Base-by-base conservation (phyloP, 2,888 invertebrate species). In the Ptychoptera albimana region DNA sequence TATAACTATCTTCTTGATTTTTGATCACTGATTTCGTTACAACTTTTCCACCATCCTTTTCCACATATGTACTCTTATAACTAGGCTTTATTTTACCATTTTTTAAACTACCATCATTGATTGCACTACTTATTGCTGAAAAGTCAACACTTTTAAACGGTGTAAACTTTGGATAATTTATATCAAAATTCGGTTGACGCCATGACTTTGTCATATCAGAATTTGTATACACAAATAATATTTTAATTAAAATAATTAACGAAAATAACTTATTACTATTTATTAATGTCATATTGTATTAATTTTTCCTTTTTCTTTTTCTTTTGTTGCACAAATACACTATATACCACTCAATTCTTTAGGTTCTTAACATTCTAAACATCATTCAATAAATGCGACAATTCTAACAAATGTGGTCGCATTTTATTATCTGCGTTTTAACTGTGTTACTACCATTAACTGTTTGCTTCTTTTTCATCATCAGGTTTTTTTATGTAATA, bases 81-180 rank as follows among this genome's bases (percentile, higher is more conserved):
- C 8, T n/a, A 7, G 32, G n/a, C n/a, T 11, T 11, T 11, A 7
- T 4, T 11, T 32, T 32, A 11, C n/a, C 32, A 32, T 2, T n/a
- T 4, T 7, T 32, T 11, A 32, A 30, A 43, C 8, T 31, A 30
- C 12, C 23, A 15, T 42, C 23, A 14, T 16, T 34, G 2, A 42
- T 10, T 13, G 8, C 31, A 30, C 30, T 8, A 16, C 23, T 16
- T 3, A 32, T 32, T 32, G 9, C n/a, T 32, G 9, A n/a, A 32
- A 36, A 16, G 7, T 32, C 23, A 14, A 15, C 38, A 32, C 38
- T 42, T 10, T 39, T 39, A 39, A 48, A 48, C 12, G 48, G 42
- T 7, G 46, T 46, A 16, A 46, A 48, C 35, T 46, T 40, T 14
- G 48, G 48, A 16, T 40, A 13, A 30, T 46, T 43, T n/a, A 42